Base-by-base conservation (phyloP, 2,797 vertebrate genomes). In the Arremon brunneinucha region DNA sequence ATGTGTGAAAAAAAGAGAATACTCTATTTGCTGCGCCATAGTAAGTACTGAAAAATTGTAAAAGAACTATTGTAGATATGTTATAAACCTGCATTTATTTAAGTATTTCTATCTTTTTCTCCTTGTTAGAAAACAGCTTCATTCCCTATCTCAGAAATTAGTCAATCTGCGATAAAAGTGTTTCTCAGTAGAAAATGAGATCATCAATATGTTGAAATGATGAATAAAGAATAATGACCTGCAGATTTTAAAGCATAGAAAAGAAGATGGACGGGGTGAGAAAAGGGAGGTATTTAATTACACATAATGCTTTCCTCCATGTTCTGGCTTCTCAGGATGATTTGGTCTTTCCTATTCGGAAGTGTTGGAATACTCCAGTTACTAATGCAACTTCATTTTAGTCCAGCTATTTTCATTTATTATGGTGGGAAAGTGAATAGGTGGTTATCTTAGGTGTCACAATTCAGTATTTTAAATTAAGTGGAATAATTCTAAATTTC, bases 211-310 rank as follows among this genome's bases (percentile, higher is more conserved):
- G 12, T 21, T 44, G 76, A n/a, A 94, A 81, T 3, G 3, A 60
- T 30, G 20, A 86, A 44, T 35, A 47, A 83, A 88, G 21, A 91
- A 37, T 30, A 74, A 70, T 34, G 28, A 56, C 41, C 14, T 77
- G 12, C 9, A 83, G 62, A 60, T 55, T 86, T 52, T 67, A 83
- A 59, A 70, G 8, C 9, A 32, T 12, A 46, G 22, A 67, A 44
- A 24, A 72, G 10, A 72, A 83, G 2, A 5, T 26, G 10, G 1
- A 64, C 2, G 1, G 13, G 10, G 27, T 8, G 3, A 6, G 9
- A 6, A 43, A 22, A 26, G 5, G 2, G 0, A 4, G 1, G 2
- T 35, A 59, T 69, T 86, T 85, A 62, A 37, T 68, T 53, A 23
- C n/a, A 71, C 3, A 14, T 68, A 50, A 26, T 53, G 4, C 9